These are phyloP conservation scores for Cryptus armator DNA, from an alignment of 2,888 invertebrate genomes.

Conservation along the genomic window DNA sequence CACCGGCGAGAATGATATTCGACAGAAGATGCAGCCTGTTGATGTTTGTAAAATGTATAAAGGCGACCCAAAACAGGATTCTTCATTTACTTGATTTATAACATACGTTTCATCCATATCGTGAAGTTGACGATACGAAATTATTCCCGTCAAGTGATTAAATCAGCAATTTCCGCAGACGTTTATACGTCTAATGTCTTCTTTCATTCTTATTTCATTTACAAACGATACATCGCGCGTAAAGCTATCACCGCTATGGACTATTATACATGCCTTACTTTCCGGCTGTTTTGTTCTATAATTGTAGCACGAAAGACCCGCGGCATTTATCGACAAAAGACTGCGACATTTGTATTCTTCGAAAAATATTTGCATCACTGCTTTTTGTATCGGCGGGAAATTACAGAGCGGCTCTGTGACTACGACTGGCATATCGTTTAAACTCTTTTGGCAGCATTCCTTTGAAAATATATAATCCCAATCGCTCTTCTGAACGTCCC, in stretches of 20 bases:
- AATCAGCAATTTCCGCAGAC: slow-evolving; percentile 98
- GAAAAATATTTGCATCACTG: slow-evolving; percentile 97
- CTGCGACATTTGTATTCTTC: slow-evolving; percentile 98
- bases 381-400: slow-evolving; percentile 96
- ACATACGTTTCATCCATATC: slow-evolving; percentile 99
- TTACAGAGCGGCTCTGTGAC: slow-evolving; percentile 98
- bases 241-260: slow-evolving; percentile 98
- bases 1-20: slow-evolving; percentile 95
- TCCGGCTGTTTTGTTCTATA: slow-evolving; percentile 87
- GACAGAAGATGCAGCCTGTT: slow-evolving; percentile 92
- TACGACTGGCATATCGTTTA: slow-evolving; percentile 92
- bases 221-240: slow-evolving; percentile 97
- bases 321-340: slow-evolving; percentile 92
- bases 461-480: slow-evolving; percentile 98
- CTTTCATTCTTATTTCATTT: slow-evolving; percentile 88
- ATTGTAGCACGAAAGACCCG: slow-evolving; percentile 92
- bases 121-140: slow-evolving; percentile 98
- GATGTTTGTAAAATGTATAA: no score
- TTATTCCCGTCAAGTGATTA: slow-evolving; percentile 99
- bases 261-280: slow-evolving; percentile 90
- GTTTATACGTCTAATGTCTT: slow-evolving; percentile 94
- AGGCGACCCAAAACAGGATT: slow-evolving; percentile 96
- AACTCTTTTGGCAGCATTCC: slow-evolving; percentile 92
- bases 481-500: slow-evolving; percentile 97
- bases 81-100: slow-evolving; percentile 99